Evolutionary conservation across 2,113 vertebrate species (phyloP), one percentile per base, ranked within the genome.

Genomic region (Phalacrocorax carbo): DNA sequence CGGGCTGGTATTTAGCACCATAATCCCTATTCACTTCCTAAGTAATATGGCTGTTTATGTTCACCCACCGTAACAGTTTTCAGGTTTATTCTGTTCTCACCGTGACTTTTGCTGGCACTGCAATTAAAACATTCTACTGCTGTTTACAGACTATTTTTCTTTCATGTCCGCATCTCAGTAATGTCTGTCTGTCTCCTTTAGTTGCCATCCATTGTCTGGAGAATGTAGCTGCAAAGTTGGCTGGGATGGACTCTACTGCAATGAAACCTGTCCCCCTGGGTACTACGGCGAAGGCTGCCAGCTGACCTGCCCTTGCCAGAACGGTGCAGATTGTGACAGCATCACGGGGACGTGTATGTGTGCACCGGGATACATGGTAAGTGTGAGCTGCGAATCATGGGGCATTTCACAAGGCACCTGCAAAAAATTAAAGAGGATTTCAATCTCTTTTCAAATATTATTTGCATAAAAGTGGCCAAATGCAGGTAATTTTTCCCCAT

Each of bases 161-260:
- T 40, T 62, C 60, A 7, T 40, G 27, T 25, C 36, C 55, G 8
- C 61, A 7, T 70, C 77, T 96, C 80, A 40, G 16, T 34, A 11
- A 22, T 52, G 32, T 61, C 64, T 93, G 23, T 92, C 71, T 96
- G 13, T 46, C 65, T 58, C 69, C 44, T 3, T 44, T 88, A 99
- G 99, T 97, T 99, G 99, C 98, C 99, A 99, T 90, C 99, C 99
- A 1, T 97, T 99, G 91, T 99, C 99, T 70, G 99, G 99, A 90
- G 99, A 99, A 91, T 99, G 99, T 94, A 98, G 98, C 89, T 99
- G 99, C 97, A 98, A 98, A 84, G 98, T 98, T 5, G 99, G 99
- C 96, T 99, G 99, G 99, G 98, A 99, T 38, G 99, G 99, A 51
- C 98, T 98, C 64, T 99, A 99, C 98, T 99, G 99, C 98, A 99